These are phyloP conservation scores for Pantherophis alleghaniensis DNA, from an alignment of 2,797 vertebrate species.

Conservation along the genomic window DNA sequence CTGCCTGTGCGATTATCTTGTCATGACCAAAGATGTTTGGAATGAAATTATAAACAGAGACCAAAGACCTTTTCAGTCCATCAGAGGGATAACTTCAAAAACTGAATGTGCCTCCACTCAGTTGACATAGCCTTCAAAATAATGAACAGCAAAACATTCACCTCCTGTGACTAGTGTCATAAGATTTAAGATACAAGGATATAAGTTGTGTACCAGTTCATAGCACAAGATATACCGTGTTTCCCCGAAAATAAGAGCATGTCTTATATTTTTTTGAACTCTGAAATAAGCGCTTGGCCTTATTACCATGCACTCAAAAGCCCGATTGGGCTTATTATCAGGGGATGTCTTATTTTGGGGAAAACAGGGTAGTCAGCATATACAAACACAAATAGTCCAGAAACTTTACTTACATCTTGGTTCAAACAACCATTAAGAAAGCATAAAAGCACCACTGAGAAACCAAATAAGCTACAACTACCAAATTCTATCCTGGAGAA, in stretches of 20 bases:
- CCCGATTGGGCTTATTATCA: too few species aligned
- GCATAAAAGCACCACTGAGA: background rate
- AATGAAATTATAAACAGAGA: background rate
- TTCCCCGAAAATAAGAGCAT: too few species aligned
- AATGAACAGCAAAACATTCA: background rate
- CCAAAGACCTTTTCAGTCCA: background rate
- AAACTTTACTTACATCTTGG: background rate
- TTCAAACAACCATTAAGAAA: background rate
- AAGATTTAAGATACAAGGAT: background rate
- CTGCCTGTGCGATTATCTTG: background rate
- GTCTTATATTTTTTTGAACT: too few species aligned
- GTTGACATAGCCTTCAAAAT: background rate
- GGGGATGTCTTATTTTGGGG: too few species aligned
- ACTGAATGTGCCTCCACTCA: background rate
- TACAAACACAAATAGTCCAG: background rate
- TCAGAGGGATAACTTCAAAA: background rate
- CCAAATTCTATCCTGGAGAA: background rate
- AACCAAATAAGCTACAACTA: background rate
- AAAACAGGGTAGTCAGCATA: background rate
- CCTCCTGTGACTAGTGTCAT: background rate
- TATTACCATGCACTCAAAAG: too few species aligned
- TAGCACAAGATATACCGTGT: background rate
- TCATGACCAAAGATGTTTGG: background rate
- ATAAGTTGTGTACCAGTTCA: background rate
- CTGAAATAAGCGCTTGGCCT: too few species aligned